These are phyloP conservation scores for Mythimna pallens DNA, from an alignment of 2,888 invertebrate genomes.

Conservation along the genomic window DNA sequence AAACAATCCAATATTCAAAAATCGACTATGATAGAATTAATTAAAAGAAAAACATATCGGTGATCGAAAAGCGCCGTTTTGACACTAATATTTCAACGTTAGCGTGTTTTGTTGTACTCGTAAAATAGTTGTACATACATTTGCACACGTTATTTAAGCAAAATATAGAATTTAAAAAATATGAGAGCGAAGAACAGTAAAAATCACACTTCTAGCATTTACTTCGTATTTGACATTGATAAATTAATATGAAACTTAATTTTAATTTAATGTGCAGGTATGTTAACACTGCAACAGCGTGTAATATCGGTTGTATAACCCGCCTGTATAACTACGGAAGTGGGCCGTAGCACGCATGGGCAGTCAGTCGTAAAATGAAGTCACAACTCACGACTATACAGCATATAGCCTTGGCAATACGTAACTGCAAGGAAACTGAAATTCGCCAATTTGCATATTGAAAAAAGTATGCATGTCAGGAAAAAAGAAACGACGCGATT, in stretches of 20 bases:
- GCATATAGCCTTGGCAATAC: slow-evolving; percentile 43
- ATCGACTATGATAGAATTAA: not conserved
- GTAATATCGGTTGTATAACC: slow-evolving; percentile 58
- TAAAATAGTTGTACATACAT: not conserved
- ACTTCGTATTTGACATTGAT: not conserved
- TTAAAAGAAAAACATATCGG: slow-evolving; percentile 10
- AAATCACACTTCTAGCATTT: slow-evolving; percentile 3
- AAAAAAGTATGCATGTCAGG: slow-evolving; percentile 34
- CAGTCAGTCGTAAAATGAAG: slow-evolving; percentile 61
- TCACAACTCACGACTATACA: slow-evolving; percentile 49
- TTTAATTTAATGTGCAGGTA: slow-evolving; percentile 12
- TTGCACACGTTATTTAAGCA: not conserved
- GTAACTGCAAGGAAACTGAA: slow-evolving; percentile 55
- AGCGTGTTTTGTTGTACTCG: not conserved
- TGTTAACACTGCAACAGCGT: slow-evolving; percentile 36
- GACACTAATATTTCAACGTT: not conserved
- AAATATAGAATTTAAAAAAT: not conserved
- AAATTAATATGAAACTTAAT: slow-evolving; percentile 12
- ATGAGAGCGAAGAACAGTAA: not conserved
- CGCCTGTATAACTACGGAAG: slow-evolving; percentile 54
- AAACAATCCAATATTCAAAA: slow-evolving; percentile 23
- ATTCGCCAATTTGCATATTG: slow-evolving; percentile 25
- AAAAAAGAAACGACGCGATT: slow-evolving; percentile 44
- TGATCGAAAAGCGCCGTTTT: not conserved
- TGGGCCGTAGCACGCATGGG: slow-evolving; percentile 58